Percentiles rank a stretch among this genome's conserved stretches.
phyloP scores from a whole-genome alignment of 2,888 invertebrate species.

The Troides helena region DNA sequence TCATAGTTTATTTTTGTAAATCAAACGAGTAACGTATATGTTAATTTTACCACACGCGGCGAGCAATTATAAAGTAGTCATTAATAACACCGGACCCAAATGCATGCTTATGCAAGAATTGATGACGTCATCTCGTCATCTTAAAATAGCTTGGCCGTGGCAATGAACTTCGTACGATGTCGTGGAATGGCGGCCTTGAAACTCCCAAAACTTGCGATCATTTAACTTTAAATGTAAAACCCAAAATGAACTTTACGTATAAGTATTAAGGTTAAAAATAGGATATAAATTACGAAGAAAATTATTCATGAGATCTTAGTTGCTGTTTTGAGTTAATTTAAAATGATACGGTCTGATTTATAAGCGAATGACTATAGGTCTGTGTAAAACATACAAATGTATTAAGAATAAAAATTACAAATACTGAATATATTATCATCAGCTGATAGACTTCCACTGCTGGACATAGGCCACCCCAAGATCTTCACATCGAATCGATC shows the following conservation, averaged over 20 bases:
- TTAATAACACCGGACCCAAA: background rate
- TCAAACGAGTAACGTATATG: background rate
- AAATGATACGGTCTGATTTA: constrained; percentile 3
- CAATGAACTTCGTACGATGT: constrained; percentile 51
- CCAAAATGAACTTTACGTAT: background rate
- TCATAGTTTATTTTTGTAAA: no score
- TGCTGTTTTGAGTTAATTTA: constrained; percentile 15
- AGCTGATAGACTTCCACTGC: no score
- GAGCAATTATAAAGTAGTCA: background rate
- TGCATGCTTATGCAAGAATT: constrained; percentile 33
- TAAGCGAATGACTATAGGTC: background rate
- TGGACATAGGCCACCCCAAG: no score
- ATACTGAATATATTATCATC: no score
- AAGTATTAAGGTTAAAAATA: background rate
- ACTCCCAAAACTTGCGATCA: constrained; percentile 22
- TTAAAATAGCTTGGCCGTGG: constrained; percentile 50
- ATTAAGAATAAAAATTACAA: no score
- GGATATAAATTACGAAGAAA: background rate
- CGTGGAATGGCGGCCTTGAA: constrained; percentile 33
- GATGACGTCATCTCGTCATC: constrained; percentile 41
- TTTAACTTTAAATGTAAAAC: background rate
- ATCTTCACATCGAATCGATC: no score
- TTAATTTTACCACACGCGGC: background rate
- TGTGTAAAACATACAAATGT: no score
- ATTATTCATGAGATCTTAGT: constrained; percentile 9